These are phyloP conservation scores for Goniozus legneri DNA, from an alignment of 1,140 invertebrate species.

Conservation along the genomic window DNA sequence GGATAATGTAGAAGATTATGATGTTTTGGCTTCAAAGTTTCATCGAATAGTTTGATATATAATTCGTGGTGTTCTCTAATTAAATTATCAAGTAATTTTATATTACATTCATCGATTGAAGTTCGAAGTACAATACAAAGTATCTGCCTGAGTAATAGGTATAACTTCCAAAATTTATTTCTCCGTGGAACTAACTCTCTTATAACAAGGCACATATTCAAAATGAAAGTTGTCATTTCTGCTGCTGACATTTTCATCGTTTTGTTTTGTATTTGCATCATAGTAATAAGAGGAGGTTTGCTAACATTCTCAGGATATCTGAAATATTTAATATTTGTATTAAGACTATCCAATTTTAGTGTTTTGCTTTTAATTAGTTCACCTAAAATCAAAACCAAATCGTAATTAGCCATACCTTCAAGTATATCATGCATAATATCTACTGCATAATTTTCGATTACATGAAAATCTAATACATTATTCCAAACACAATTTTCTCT, in stretches of 20 bases:
- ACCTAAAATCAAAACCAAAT: neutral
- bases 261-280: conserved; percentile 13
- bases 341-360: neutral
- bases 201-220: conserved; percentile 23
- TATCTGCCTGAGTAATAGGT: conserved; percentile 23
- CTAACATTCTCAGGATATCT: neutral
- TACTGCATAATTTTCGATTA: conserved; percentile 9
- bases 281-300: neutral
- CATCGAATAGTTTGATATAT: neutral
- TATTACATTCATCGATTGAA: neutral
- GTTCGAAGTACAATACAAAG: neutral
- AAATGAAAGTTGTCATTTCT: conserved; percentile 29
- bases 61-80: neutral
- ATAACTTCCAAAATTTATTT: conserved; percentile 26
- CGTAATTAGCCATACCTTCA: neutral
- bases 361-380: neutral
- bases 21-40: conserved; percentile 3
- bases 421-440: conserved; percentile 17
- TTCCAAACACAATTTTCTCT: conserved; percentile 16
- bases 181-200: conserved; percentile 25
- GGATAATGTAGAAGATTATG: conserved; percentile 1
- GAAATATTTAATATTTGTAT: neutral
- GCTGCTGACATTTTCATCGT: conserved; percentile 25
- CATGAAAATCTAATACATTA: conserved; percentile 14
- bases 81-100: neutral